Percentiles rank a stretch among this genome's conserved stretches.
Conservation (phyloP, 2,888 invertebrate species). For the Lymantria dispar region DNA sequence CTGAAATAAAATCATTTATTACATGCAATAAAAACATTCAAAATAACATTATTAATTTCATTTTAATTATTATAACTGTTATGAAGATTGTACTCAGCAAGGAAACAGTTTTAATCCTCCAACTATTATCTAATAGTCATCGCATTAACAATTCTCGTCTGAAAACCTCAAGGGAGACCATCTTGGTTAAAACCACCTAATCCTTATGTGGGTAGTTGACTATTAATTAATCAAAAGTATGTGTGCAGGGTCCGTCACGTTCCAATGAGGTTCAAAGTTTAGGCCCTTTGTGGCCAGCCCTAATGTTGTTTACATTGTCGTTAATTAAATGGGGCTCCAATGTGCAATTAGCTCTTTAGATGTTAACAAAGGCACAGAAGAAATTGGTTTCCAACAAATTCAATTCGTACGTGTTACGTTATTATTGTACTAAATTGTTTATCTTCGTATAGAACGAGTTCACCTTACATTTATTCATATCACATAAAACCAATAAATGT, state of each 20-base stretch:
- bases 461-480: no score
- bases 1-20: no score
- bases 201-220: constrained; percentile 47
- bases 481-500: no score
- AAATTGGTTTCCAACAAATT: background rate
- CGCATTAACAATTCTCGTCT: constrained; percentile 31
- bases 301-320: constrained; percentile 66
- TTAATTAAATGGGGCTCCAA: constrained; percentile 56
- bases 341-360: constrained; percentile 43
- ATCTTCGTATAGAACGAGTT: no score
- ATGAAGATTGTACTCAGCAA: background rate
- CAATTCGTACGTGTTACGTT: background rate
- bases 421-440: background rate
- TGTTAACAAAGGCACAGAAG: constrained; percentile 19
- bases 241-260: constrained; percentile 35
- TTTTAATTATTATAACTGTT: background rate
- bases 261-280: constrained; percentile 47
- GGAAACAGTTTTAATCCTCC: constrained; percentile 6
- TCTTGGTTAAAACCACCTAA: constrained; percentile 36
- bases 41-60: no score
- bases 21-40: no score
- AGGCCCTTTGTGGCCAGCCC: constrained; percentile 52
- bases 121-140: constrained; percentile 26
- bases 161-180: constrained; percentile 39
- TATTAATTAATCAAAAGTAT: constrained; percentile 60